These are phyloP conservation scores for Chloroceryle aenea DNA, from an alignment of 2,113 vertebrate genomes.

Conservation along the genomic window DNA sequence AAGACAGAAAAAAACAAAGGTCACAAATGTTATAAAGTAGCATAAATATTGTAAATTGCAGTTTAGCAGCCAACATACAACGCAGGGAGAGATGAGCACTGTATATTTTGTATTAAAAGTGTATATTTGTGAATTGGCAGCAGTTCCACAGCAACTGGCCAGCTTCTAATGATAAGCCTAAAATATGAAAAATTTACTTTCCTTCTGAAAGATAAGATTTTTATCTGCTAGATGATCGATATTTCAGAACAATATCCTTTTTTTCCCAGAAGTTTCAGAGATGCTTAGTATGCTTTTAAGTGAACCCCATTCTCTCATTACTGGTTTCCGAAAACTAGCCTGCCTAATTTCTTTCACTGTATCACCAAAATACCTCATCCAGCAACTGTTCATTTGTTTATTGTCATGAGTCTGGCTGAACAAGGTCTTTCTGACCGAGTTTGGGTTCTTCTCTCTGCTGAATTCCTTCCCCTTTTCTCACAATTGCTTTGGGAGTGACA, in stretches of 20 bases:
- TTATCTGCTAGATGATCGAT: not conserved
- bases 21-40: not conserved
- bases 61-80: not conserved
- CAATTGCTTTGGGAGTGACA: not conserved
- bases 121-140: not conserved
- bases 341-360: not conserved
- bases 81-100: not conserved
- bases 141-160: not conserved
- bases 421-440: not conserved
- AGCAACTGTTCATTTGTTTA: not conserved
- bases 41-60: conserved; percentile 12
- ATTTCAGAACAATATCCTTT: not conserved
- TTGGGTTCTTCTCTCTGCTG: not conserved
- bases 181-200: not conserved
- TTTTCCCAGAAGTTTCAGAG: not conserved
- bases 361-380: not conserved
- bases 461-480: not conserved
- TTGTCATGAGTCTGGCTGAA: not conserved
- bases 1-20: not conserved
- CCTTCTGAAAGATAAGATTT: not conserved
- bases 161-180: not conserved
- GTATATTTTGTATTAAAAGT: not conserved
- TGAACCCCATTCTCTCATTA: not conserved
- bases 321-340: not conserved
- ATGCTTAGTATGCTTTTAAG: not conserved